A percentile compares a stretch with the other conserved stretches of the same genome.
Evolutionary conservation across 2,888 invertebrate species (phyloP).

Genomic region (Smittia sp.): DNA sequence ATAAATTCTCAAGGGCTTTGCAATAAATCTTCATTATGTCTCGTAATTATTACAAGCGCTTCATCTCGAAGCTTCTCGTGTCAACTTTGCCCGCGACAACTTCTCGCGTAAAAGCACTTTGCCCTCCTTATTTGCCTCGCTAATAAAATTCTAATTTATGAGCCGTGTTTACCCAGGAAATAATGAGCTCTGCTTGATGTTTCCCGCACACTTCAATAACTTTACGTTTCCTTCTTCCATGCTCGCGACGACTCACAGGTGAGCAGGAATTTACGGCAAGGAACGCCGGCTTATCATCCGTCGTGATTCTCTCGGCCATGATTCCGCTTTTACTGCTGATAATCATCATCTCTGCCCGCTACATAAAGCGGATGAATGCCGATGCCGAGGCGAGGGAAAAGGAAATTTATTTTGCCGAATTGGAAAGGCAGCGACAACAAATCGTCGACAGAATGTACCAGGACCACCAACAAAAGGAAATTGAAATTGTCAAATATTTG

Average conservation of each 20-base stretch:
- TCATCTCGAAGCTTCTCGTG: too few species aligned
- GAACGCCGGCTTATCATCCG: constrained; percentile 72
- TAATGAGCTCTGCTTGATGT: too few species aligned
- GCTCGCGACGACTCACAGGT: constrained; percentile 55
- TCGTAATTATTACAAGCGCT: too few species aligned
- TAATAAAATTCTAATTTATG: too few species aligned
- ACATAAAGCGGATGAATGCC: constrained; percentile 59
- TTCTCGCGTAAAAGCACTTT: too few species aligned
- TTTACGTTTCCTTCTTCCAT: not conserved
- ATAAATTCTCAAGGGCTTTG: not conserved
- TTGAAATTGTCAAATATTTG: constrained; percentile 25
- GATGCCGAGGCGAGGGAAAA: constrained; percentile 50
- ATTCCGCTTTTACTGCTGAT: constrained; percentile 70
- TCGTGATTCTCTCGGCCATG: constrained; percentile 72
- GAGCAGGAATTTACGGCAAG: constrained; percentile 76
- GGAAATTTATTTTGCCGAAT: not conserved
- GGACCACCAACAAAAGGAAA: constrained; percentile 18
- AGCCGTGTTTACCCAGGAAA: too few species aligned
- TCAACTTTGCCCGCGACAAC: too few species aligned
- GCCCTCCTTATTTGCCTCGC: too few species aligned
- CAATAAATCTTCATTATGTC: not conserved
- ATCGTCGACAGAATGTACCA: constrained; percentile 7
- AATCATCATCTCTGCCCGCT: constrained; percentile 64
- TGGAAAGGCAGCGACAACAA: constrained; percentile 17
- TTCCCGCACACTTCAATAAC: too few species aligned